These are phyloP conservation scores for Drosophila vallismaia DNA, from an alignment of 2,888 invertebrate species.

Conservation along the genomic window DNA sequence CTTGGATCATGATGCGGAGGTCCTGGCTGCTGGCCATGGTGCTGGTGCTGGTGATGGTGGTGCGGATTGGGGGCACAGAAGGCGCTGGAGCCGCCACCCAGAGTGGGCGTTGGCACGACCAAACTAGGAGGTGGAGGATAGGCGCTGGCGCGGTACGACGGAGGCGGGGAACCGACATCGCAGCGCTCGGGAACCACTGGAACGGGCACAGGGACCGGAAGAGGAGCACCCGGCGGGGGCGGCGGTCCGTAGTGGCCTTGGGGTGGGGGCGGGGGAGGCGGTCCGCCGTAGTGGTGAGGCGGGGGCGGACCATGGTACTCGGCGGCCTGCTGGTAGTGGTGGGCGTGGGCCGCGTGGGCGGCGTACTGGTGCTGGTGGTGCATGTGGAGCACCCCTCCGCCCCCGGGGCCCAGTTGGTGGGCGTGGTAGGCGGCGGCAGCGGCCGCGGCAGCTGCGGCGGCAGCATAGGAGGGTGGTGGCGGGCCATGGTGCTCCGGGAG, in stretches of 20 bases:
- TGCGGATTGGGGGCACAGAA: constrained; percentile 83
- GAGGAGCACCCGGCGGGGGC: constrained; percentile 50
- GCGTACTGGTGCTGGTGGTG: constrained; percentile 80
- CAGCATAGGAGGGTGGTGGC: constrained; percentile 80
- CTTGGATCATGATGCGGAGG: constrained; percentile 76
- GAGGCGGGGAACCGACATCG: constrained; percentile 79
- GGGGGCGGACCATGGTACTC: constrained; percentile 75
- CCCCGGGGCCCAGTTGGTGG: constrained; percentile 80
- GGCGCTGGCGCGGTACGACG: constrained; percentile 75
- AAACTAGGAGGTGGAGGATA: constrained; percentile 61
- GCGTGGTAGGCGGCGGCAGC: constrained; percentile 81
- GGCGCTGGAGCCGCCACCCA: constrained; percentile 82
- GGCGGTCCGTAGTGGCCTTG: constrained; percentile 35
- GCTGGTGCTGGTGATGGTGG: constrained; percentile 80
- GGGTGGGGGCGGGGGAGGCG: constrained; percentile 63
- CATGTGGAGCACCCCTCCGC: constrained; percentile 64
- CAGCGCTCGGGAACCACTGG: constrained; percentile 69
- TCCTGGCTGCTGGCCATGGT: constrained; percentile 41
- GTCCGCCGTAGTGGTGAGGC: constrained; percentile 62
- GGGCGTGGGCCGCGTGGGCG: constrained; percentile 69
- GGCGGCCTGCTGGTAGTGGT: constrained; percentile 75
- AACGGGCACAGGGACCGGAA: constrained; percentile 17
- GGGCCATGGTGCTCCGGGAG: constrained; percentile 77
- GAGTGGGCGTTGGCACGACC: constrained; percentile 67
- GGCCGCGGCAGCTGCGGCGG: constrained; percentile 77